Base-by-base conservation (phyloP, 2,797 vertebrate genomes). In the Myotis myotis region DNA sequence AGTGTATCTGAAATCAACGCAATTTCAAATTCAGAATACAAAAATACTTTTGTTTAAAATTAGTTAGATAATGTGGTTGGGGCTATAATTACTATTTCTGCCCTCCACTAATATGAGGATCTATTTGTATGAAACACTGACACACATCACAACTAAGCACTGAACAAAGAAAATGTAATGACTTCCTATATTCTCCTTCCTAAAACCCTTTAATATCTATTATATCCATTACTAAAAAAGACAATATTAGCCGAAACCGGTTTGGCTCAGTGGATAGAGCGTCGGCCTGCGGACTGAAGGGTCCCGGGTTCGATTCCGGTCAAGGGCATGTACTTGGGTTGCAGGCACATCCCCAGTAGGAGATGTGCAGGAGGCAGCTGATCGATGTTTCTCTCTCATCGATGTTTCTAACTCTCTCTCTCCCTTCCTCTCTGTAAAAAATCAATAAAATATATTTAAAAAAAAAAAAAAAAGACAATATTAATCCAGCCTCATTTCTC, bases 41-140 rank as follows among this genome's bases (percentile, higher is more conserved):
- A 80, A 87, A 72, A 16, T 33, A 53, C 79, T 84, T 86, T 72
- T 89, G 25, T 87, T 86, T 78, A 91, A 92, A 92, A 84, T 72
- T 44, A 89, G 66, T 3, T 71, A 60, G 6, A 51, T 55, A 75
- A 70, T 25, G 30, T 53, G 68, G 38, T 5, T 86, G 28, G 38
- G n/a, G 57, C 88, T 91, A 85, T 60, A 81, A 78, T 62, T 49
- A 87, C 36, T 74, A 89, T 30, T 87, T 89, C 80, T 91, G 55
- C 11, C 33, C 22, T 91, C 12, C 47, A 92, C 49, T 78, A 71
- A 79, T 41, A 22, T 8, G 20, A 75, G n/a, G 30, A 60, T 33
- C 75, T 88, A 60, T 44, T 72, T 75, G 5, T 76, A 64, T 25
- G 12, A 95, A 96, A 96, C 38, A 87, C 4, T 44, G 49, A 80